Base-by-base conservation (phyloP, 2,888 invertebrate species). In the Iphiclides podalirius region DNA sequence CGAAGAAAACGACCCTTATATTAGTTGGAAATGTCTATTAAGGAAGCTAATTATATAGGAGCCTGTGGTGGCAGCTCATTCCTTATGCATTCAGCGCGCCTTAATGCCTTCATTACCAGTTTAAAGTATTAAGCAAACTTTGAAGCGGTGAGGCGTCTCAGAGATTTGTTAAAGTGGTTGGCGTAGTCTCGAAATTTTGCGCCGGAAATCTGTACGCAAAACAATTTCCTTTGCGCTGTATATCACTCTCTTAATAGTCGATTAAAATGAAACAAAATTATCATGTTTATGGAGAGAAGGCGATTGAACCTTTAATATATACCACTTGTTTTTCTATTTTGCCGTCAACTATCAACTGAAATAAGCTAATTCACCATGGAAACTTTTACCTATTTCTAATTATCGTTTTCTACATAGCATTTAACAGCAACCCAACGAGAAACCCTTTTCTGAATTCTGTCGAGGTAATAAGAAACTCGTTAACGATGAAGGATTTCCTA, bases 41-140 rank as follows among this genome's bases (percentile, higher is more conserved):
- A 76, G 67, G 60, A 51, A 60, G 62, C 67, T 79, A 84, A 83
- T 82, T 83, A 78, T 77, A 78, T 75, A 69, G 69, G 57, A 66
- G 70, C 66, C 71, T 67, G 79, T 64, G 75, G 76, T 62, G 61
- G 70, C 62, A 66, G 62, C 80, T 82, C 79, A 84, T 85, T 78
- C 62, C 65, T 82, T 66, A 87, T 87, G 82, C 86, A 86, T 85
- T 83, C 84, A 77, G 79, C 77, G 79, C 75, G 80, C 76, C 72
- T 78, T 85, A 85, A 84, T 83, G 75, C 80, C 80, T 84, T 86
- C 82, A 85, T 86, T 84, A 84, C 77, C 79, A 85, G 85, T 86
- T 87, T 85, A 84, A 86, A 86, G 86, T 85, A 85, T 85, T 82
- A 84, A 78, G 78, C 76, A 81, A 85, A 85, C 83, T 84, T 78